Evolutionary conservation across 2,888 invertebrate species (phyloP).

Genomic region (Catocala sponsa): DNA sequence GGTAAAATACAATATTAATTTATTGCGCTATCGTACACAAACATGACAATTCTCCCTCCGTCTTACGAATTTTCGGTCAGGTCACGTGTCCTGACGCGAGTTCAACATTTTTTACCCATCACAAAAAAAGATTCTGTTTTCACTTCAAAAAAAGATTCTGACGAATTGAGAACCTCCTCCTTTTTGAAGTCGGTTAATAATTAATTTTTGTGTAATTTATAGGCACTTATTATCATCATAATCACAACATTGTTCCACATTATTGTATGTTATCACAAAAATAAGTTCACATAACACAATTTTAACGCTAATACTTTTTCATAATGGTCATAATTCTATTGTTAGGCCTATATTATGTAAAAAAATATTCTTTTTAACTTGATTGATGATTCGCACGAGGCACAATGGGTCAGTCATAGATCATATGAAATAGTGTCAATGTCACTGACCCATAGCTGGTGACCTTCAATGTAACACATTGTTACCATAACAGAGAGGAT

Average conservation of each 20-base stretch:
- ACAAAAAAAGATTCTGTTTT: no score
- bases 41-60: no score
- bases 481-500: constrained; percentile 27
- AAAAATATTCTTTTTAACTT: constrained; percentile 33
- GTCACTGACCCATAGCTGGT: constrained; percentile 54
- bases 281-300: constrained; percentile 27
- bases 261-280: constrained; percentile 12
- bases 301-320: constrained; percentile 15
- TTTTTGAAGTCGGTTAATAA: no score
- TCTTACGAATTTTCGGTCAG: no score
- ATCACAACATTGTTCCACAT: neutral
- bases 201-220: neutral
- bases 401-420: constrained; percentile 46
- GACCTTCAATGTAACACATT: constrained; percentile 22
- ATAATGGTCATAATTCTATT: constrained; percentile 32
- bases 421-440: constrained; percentile 60
- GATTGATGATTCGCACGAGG: constrained; percentile 42
- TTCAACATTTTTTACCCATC: no score
- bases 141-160: no score
- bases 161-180: no score
- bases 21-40: no score
- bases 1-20: no score
- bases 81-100: no score
- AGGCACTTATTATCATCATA: neutral
- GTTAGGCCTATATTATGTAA: constrained; percentile 35